These are phyloP conservation scores for Tragelaphus scriptus DNA, from an alignment of 2,113 vertebrate species.

Conservation along the genomic window DNA sequence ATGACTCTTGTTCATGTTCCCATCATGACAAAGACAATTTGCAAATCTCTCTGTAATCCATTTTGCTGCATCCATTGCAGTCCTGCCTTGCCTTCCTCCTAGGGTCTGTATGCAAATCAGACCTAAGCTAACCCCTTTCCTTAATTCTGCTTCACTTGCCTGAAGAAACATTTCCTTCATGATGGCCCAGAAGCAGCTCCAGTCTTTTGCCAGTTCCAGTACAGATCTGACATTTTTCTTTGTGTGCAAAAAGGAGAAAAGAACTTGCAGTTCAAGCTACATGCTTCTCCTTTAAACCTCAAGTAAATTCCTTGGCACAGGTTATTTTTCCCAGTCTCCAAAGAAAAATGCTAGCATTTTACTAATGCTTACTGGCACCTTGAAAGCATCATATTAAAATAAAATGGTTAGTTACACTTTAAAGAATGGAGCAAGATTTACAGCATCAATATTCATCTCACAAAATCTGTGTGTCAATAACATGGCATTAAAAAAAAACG, in stretches of 20 bases:
- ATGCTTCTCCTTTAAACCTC: neutral
- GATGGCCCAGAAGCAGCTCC: neutral
- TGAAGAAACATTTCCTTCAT: neutral
- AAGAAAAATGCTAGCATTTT: neutral
- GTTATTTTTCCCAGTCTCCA: neutral
- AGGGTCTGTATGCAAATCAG: neutral
- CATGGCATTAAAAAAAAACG: neutral
- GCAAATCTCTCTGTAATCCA: neutral
- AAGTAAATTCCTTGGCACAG: neutral
- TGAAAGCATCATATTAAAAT: conserved; percentile 29
- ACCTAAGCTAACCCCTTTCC: neutral
- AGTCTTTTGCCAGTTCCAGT: neutral
- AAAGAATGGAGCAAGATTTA: neutral
- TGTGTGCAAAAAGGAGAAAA: neutral
- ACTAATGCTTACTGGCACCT: neutral
- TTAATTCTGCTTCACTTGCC: neutral
- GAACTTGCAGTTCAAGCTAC: neutral
- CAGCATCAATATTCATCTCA: conserved; percentile 41
- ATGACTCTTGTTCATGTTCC: neutral
- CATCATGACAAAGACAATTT: neutral
- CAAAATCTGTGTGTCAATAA: conserved; percentile 32
- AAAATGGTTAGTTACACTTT: conserved; percentile 37
- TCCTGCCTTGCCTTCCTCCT: neutral
- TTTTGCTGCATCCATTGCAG: neutral
- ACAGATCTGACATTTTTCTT: neutral